Evolutionary conservation across 2,888 invertebrate genomes (phyloP).

Genomic region (Choristoneura rosaceana): DNA sequence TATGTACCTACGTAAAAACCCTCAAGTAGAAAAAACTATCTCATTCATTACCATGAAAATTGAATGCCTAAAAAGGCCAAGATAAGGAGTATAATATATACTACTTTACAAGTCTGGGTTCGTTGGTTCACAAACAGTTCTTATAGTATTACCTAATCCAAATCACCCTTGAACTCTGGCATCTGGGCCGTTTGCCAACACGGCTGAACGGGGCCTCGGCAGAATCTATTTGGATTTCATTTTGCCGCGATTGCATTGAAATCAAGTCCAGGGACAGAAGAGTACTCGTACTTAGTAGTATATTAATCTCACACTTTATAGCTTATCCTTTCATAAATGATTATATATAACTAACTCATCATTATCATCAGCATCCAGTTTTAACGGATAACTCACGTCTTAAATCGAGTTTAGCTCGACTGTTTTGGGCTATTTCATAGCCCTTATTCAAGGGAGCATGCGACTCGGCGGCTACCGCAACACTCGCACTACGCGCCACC

Average conservation of each 20-base stretch:
- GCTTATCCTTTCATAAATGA: background rate
- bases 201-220: slow-evolving; percentile 12
- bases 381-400: too few relatives aligned
- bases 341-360: background rate
- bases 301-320: background rate
- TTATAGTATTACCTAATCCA: background rate
- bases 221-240: slow-evolving; percentile 25
- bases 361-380: too few relatives aligned
- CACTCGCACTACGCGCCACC: too few relatives aligned
- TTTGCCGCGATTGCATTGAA: slow-evolving; percentile 1
- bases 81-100: background rate
- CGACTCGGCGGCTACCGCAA: too few relatives aligned
- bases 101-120: background rate
- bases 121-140: background rate
- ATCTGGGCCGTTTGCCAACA: slow-evolving; percentile 27
- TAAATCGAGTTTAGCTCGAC: too few relatives aligned
- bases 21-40: too few relatives aligned
- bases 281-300: background rate
- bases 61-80: too few relatives aligned
- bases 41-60: too few relatives aligned
- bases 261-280: slow-evolving; percentile 6
- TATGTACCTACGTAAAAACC: too few relatives aligned
- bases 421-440: too few relatives aligned
- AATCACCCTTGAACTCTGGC: slow-evolving; percentile 21
- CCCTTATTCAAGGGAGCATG: too few relatives aligned